Evolutionary conservation across 2,888 invertebrate genomes (phyloP).

Genomic region (Drosophila meridiana): DNA sequence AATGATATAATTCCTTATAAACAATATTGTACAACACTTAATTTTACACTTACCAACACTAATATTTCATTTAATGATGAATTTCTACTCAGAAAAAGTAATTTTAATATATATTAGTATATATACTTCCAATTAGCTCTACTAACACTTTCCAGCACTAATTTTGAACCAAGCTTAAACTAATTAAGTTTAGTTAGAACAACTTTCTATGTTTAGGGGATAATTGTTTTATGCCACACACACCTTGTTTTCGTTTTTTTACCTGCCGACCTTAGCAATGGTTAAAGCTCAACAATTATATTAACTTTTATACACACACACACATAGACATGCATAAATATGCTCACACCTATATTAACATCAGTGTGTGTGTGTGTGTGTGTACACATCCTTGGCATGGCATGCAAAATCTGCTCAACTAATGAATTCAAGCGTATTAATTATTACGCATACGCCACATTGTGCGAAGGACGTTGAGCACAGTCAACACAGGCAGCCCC

Average conservation of each 20-base stretch:
- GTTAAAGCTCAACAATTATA: constrained; percentile 54
- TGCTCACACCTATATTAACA: constrained; percentile 4
- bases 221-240: background rate
- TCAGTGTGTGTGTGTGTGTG: constrained; percentile 11
- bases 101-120: background rate
- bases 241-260: background rate
- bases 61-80: background rate
- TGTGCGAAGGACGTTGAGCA: constrained; percentile 74
- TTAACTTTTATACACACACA: constrained; percentile 34
- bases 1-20: background rate
- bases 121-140: background rate
- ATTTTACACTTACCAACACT: background rate
- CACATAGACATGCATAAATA: background rate
- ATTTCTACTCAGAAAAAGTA: background rate
- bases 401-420: constrained; percentile 81
- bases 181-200: background rate
- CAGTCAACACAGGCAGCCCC: constrained; percentile 48
- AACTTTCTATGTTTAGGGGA: background rate
- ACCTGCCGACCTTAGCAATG: constrained; percentile 23
- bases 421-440: constrained; percentile 82
- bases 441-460: constrained; percentile 82
- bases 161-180: background rate
- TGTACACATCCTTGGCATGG: constrained; percentile 59
- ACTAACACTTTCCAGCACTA: background rate
- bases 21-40: background rate